Percentiles rank a stretch among this genome's conserved stretches.
Evolutionary conservation across 2,113 vertebrate species (phyloP).

Genomic region (Verasper variegatus): DNA sequence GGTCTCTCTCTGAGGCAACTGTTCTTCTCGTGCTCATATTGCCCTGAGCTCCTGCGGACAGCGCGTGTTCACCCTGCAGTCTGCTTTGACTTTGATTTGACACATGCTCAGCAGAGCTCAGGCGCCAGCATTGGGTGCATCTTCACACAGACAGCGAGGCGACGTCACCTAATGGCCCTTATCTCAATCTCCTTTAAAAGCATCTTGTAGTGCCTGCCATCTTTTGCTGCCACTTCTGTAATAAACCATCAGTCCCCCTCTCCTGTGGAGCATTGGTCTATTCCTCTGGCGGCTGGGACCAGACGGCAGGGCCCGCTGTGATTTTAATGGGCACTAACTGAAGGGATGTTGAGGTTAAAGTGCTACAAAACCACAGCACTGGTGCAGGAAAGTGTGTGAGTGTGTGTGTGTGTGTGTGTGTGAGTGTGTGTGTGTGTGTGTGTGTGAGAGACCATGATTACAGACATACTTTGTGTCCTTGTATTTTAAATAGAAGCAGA

Average conservation of each 20-base stretch:
- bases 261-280: slow-evolving; percentile 20
- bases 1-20: slow-evolving; percentile 22
- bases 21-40: slow-evolving; percentile 25
- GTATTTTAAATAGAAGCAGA: slow-evolving; percentile 5
- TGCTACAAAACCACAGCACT: slow-evolving; percentile 67
- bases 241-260: slow-evolving; percentile 54
- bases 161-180: slow-evolving; percentile 91
- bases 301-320: slow-evolving; percentile 56
- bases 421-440: slow-evolving; percentile 4
- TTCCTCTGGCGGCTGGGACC: slow-evolving; percentile 49
- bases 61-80: slow-evolving; percentile 64
- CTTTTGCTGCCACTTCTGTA: slow-evolving; percentile 84
- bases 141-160: slow-evolving; percentile 91
- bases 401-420: slow-evolving; percentile 1
- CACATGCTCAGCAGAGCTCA: slow-evolving; percentile 84
- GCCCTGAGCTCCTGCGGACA: slow-evolving; percentile 36
- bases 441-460: neutral
- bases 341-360: slow-evolving; percentile 61
- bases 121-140: slow-evolving; percentile 85
- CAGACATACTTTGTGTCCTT: neutral
- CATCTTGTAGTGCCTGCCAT: slow-evolving; percentile 88
- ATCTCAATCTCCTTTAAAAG: slow-evolving; percentile 95
- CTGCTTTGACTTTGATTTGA: slow-evolving; percentile 87
- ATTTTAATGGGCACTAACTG: slow-evolving; percentile 74
- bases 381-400: neutral